Evolutionary conservation across 1,140 invertebrate species (phyloP), one percentile per base, ranked within the genome.

Genomic region (Harpegnathos saltator): DNA sequence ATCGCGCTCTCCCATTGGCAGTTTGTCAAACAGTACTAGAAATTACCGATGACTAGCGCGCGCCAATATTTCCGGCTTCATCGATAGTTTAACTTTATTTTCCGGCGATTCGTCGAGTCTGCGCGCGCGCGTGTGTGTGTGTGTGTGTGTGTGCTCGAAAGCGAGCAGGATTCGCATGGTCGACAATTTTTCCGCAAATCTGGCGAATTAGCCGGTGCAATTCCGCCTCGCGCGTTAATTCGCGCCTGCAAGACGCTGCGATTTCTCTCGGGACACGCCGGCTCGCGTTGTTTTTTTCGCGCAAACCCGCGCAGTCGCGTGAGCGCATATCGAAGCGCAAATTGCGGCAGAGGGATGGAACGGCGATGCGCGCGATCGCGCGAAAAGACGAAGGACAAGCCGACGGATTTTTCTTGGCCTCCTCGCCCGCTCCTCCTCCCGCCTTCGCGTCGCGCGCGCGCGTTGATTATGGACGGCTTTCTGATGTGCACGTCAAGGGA

Each of bases 401-500:
- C 1, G 63, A 56, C 38, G 19, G 50, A 78, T 68, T 44, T 38
- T 78, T 24, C 24, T 69, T 29, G 63, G 11, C 33, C 15, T 44
- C 44, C 52, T 33, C 29, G 29, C 33, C 44, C 26, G 44, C 58
- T 58, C 69, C 61, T 52, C 15, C 26, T 11, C 17, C 12, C 63
- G 9, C 17, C 17, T 29, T 33, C 29, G 29, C 29, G 29, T 33
- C n/a, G n/a, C n/a, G n/a, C n/a, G n/a, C n/a, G n/a, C n/a, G 17
- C 17, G 63, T 77, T 69, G 75, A 78, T 68, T 69, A 48, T n/a
- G 22, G 44, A 44, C 22, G 22, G 75, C 52, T 58, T 80, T 69
- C 75, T 69, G 75, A 80, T 54, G 65, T 58, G 74, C 74, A 65
- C 15, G 62, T 80, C 75, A 80, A 80, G 75, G 65, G 63, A 69